Evolutionary conservation across 2,113 vertebrate species (phyloP).

Genomic region (Mobula birostris): DNA sequence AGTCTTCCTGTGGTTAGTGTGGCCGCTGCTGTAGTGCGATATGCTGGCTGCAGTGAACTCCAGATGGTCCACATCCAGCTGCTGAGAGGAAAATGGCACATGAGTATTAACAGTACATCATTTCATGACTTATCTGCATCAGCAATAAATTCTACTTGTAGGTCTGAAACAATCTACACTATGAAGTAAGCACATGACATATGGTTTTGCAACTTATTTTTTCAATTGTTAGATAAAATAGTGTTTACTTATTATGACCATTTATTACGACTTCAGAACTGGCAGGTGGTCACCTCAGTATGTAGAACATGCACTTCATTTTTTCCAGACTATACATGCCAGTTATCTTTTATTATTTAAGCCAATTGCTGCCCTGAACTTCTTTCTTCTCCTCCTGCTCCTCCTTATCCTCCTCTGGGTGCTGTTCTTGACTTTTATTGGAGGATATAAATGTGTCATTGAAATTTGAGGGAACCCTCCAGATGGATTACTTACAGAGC

Average conservation of each 20-base stretch:
- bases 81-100: neutral
- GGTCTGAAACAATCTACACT: neutral
- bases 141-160: neutral
- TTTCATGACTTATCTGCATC: neutral
- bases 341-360: neutral
- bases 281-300: neutral
- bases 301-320: neutral
- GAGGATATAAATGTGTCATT: neutral
- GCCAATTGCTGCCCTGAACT: neutral
- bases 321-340: neutral
- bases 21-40: neutral
- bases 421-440: neutral
- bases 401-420: neutral
- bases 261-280: neutral
- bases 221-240: neutral
- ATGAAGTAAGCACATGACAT: neutral
- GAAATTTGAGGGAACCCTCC: neutral
- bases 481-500: neutral
- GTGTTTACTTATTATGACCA: neutral
- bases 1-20: conserved; percentile 3
- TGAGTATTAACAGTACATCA: neutral
- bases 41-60: conserved; percentile 6
- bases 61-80: conserved; percentile 12
- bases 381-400: neutral
- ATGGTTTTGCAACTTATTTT: neutral